Evolutionary conservation across 2,113 vertebrate species (phyloP), one percentile per base, ranked within the genome.

Genomic region (Scortum barcoo): DNA sequence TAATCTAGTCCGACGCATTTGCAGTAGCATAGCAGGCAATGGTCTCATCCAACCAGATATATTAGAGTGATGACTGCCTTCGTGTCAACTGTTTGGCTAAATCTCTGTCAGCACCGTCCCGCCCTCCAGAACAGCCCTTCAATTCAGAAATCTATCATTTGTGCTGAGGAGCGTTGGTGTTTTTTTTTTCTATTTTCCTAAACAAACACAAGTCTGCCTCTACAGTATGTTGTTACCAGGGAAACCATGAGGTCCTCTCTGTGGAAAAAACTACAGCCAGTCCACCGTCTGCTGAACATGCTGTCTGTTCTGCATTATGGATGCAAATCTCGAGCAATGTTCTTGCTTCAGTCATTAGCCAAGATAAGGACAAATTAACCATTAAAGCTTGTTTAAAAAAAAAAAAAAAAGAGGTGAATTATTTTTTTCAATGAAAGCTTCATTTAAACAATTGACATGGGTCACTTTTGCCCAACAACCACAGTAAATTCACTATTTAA

Each of bases 221-320:
- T 54, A 77, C 84, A 80, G 68, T 65, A 57, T 40, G 71, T 30
- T 1, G 80, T 86, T 83, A 50, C 72, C 80, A 74, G 0, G 80
- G 83, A 80, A 85, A 82, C 83, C 60, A 28, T 51, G 62, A 9
- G 1, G 79, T 76, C 50, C 46, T 24, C n/a, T 30, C 24, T 36
- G 24, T 42, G 42, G 16, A 28, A 80, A 80, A 66, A 56, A 51
- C 81, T 78, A 42, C 28, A 73, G 36, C 30, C 30, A 36, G 38
- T 65, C 48, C 40, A 36, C 6, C 68, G 60, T 19, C 20, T 36
- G n/a, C 44, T 66, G 2, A 40, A 13, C 50, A 46, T 46, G n/a
- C 58, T 17, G 57, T 28, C 28, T 13, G 22, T 19, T 8, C 28
- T 50, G 20, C 17, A 11, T 14, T 40, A 30, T 14, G n/a, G 26